Evolutionary conservation across 2,113 vertebrate genomes (phyloP).

Genomic region (Columba janthina): DNA sequence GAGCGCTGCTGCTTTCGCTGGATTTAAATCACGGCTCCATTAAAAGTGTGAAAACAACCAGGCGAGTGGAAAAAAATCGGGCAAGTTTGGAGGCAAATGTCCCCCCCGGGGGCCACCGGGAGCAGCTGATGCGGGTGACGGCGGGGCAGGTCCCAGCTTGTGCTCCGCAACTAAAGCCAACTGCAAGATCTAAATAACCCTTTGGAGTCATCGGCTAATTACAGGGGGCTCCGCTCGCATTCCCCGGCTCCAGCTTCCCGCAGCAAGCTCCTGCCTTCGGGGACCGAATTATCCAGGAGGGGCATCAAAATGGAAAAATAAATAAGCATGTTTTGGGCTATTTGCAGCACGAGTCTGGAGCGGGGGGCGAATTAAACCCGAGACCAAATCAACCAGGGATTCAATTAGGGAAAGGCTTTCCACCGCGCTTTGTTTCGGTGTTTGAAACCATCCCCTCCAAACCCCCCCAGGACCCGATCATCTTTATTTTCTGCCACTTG

Average conservation of each 20-base stretch:
- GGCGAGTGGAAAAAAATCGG: fast-evolving
- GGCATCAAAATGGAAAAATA: slow-evolving; percentile 24
- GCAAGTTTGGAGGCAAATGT: neutral
- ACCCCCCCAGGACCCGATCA: neutral
- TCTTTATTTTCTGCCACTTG: neutral
- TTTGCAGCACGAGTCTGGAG: slow-evolving; percentile 19
- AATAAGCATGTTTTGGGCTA: neutral
- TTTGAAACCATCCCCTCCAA: neutral
- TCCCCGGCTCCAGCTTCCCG: neutral
- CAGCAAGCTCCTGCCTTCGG: neutral
- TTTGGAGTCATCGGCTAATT: neutral
- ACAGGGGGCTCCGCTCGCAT: neutral
- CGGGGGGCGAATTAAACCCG: neutral
- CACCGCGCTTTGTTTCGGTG: neutral
- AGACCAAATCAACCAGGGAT: slow-evolving; percentile 61
- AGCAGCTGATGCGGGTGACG: neutral
- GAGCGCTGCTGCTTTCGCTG: fast-evolving
- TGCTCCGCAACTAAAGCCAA: neutral
- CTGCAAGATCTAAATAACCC: slow-evolving; percentile 38
- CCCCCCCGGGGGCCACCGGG: fast-evolving
- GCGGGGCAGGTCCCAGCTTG: neutral
- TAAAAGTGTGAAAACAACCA: neutral
- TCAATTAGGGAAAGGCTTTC: slow-evolving; percentile 50
- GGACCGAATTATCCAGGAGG: neutral
- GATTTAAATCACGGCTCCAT: neutral